A percentile compares a stretch with the other conserved stretches of the same genome.
Evolutionary conservation across 1,140 invertebrate genomes (phyloP).

Genomic region (Protaetia brevitarsis): DNA sequence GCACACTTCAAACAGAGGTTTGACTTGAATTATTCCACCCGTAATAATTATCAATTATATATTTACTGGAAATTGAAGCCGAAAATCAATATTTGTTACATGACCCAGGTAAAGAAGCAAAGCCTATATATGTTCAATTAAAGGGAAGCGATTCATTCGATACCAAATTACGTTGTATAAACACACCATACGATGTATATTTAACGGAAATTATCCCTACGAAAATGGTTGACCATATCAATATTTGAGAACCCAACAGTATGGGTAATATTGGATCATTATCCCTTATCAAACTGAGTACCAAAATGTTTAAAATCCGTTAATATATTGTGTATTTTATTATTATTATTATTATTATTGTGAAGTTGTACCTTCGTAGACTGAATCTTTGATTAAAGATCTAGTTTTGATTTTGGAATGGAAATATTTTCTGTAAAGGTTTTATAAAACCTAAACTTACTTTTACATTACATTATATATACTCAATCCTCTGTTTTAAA

Average conservation of each 20-base stretch:
- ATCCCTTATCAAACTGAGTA: too few relatives aligned
- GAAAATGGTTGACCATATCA: slow-evolving; percentile 3
- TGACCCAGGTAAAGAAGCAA: background rate
- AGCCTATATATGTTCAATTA: background rate
- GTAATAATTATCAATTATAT: background rate
- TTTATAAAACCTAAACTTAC: too few relatives aligned
- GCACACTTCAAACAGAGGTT: background rate
- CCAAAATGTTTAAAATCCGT: too few relatives aligned
- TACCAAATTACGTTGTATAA: slow-evolving; percentile 1
- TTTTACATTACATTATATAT: too few relatives aligned
- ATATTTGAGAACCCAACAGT: background rate
- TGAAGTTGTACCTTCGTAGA: too few relatives aligned
- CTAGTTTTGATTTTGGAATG: too few relatives aligned
- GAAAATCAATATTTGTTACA: slow-evolving; percentile 14
- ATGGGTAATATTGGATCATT: too few relatives aligned
- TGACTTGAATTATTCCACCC: background rate
- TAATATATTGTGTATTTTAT: too few relatives aligned
- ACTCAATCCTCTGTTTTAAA: too few relatives aligned
- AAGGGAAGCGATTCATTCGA: background rate
- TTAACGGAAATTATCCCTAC: background rate
- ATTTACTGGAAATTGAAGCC: background rate
- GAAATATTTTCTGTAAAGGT: too few relatives aligned
- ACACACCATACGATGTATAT: background rate
- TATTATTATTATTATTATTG: too few relatives aligned
- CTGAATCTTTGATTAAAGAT: too few relatives aligned